These are phyloP conservation scores for Lathronympha strigana DNA, from an alignment of 2,888 invertebrate genomes.

Conservation along the genomic window DNA sequence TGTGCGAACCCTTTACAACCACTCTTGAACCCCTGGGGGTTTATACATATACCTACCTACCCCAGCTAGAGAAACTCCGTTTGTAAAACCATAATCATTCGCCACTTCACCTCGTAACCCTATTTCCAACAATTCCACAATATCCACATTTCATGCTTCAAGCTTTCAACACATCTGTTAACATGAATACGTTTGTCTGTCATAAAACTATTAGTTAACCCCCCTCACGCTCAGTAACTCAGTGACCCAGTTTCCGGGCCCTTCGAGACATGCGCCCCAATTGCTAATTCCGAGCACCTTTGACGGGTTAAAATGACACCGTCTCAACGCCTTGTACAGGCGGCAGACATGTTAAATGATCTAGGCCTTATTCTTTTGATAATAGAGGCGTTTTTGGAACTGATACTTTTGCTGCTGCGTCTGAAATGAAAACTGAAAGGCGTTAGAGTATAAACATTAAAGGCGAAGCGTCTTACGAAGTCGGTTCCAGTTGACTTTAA, in stretches of 20 bases:
- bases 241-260: conserved; percentile 20
- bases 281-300: conserved; percentile 32
- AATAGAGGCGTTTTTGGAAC: neutral
- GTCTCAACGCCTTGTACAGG: neutral
- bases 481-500: too few relatives aligned
- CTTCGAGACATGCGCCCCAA: conserved; percentile 28
- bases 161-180: neutral
- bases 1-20: too few relatives aligned
- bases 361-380: too few relatives aligned
- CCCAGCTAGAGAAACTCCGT: too few relatives aligned
- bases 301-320: conserved; percentile 20
- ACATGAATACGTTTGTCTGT: conserved; percentile 15
- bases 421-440: too few relatives aligned
- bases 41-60: too few relatives aligned
- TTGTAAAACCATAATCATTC: too few relatives aligned
- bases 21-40: too few relatives aligned
- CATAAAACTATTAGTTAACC: conserved; percentile 22
- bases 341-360: neutral
- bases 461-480: too few relatives aligned
- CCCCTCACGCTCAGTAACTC: conserved; percentile 2
- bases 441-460: neutral
- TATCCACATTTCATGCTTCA: neutral
- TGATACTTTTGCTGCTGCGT: neutral
- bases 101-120: neutral
- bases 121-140: neutral